These are phyloP conservation scores for Drosophila suboccidentalis DNA, from an alignment of 2,888 invertebrate species.

Conservation along the genomic window DNA sequence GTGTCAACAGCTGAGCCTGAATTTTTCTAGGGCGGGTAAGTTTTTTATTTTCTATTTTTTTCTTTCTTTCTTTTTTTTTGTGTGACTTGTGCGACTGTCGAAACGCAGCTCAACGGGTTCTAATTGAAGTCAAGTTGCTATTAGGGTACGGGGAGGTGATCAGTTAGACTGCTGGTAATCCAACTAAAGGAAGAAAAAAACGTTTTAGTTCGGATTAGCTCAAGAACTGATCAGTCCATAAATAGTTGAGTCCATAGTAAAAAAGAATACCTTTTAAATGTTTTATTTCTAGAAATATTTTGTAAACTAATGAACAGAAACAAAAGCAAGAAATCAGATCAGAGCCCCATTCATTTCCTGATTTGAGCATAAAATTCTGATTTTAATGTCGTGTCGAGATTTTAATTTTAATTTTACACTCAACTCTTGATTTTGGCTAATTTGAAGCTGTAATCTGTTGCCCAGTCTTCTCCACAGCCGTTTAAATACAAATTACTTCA, in stretches of 20 bases:
- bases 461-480: slow-evolving; percentile 42
- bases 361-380: background rate
- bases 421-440: slow-evolving; percentile 52
- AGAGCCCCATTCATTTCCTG: too few species aligned
- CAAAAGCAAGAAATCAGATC: too few species aligned
- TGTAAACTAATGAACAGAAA: background rate
- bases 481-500: slow-evolving; percentile 73
- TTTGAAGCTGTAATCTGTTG: slow-evolving; percentile 31
- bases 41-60: slow-evolving; percentile 35
- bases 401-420: background rate
- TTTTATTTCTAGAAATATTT: too few species aligned
- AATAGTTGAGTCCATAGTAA: too few species aligned
- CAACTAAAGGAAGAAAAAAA: background rate
- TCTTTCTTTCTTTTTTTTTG: background rate
- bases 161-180: background rate
- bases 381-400: too few species aligned
- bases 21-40: slow-evolving; percentile 29
- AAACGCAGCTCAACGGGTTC: slow-evolving; percentile 57
- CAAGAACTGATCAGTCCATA: background rate
- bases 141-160: background rate
- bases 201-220: slow-evolving; percentile 2
- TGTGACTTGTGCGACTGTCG: slow-evolving; percentile 33
- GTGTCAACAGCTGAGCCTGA: slow-evolving; percentile 37
- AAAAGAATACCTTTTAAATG: background rate
- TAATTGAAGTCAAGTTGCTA: slow-evolving; percentile 71